Conservation (phyloP, 2,797 vertebrate species). For the Enteromius argenteus region DNA sequence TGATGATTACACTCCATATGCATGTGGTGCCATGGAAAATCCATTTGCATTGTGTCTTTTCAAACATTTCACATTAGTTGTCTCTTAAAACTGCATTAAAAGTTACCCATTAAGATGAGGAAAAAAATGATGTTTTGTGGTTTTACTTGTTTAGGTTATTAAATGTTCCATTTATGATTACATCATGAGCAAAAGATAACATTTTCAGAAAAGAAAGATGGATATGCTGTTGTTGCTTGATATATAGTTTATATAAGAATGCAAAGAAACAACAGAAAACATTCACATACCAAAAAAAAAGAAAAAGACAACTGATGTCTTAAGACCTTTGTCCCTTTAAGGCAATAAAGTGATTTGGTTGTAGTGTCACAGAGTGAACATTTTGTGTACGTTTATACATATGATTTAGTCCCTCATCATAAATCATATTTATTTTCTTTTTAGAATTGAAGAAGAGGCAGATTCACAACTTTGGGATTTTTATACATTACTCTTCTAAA, state of each 20-base stretch:
- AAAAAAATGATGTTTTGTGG: slow-evolving; percentile 34
- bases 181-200: background rate
- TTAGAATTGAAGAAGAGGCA: background rate
- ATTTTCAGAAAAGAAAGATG: slow-evolving; percentile 11
- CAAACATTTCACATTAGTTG: slow-evolving; percentile 37
- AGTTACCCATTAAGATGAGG: slow-evolving; percentile 25
- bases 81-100: slow-evolving; percentile 41
- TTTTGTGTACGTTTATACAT: background rate
- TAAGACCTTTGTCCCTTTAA: background rate
- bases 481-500: slow-evolving; percentile 5
- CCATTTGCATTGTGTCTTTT: slow-evolving; percentile 44
- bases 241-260: slow-evolving; percentile 2
- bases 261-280: background rate
- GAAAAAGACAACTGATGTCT: background rate
- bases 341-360: slow-evolving; percentile 1
- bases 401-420: background rate
- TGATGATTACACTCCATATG: slow-evolving; percentile 42
- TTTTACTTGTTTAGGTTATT: slow-evolving; percentile 31
- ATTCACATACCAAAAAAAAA: background rate
- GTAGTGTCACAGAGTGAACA: background rate
- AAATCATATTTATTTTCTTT: background rate
- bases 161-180: slow-evolving; percentile 40
- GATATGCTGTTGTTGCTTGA: background rate
- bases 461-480: background rate
- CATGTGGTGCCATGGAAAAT: slow-evolving; percentile 42